Evolutionary conservation across 2,888 invertebrate species (phyloP).

Genomic region (Lasioglossum vierecki): DNA sequence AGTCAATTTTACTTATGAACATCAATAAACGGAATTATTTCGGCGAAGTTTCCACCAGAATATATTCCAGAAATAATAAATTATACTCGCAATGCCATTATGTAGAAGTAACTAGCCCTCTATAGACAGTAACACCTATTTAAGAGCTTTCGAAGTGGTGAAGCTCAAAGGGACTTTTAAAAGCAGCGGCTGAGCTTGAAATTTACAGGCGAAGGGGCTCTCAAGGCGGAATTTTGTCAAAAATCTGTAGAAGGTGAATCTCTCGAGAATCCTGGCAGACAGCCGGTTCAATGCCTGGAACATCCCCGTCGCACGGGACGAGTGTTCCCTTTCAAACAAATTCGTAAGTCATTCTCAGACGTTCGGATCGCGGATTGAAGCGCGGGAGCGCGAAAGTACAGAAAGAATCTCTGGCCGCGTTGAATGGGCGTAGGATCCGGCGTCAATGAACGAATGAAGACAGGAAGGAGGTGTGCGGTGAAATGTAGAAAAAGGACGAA

Average conservation of each 20-base stretch:
- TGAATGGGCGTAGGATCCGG: constrained; percentile 21
- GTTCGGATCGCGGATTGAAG: constrained; percentile 9
- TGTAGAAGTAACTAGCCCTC: neutral
- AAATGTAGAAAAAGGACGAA: constrained; percentile 3
- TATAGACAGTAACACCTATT: neutral
- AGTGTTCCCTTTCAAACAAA: neutral
- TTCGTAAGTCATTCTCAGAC: constrained; percentile 13
- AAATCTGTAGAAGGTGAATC: neutral
- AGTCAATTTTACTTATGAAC: neutral
- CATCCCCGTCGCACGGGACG: neutral
- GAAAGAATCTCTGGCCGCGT: neutral
- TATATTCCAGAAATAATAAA: no score
- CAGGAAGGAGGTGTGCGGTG: constrained; percentile 14
- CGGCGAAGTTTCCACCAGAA: neutral
- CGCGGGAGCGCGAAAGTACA: neutral
- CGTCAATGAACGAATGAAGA: constrained; percentile 19
- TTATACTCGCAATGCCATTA: neutral
- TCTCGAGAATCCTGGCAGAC: neutral
- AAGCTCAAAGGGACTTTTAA: neutral
- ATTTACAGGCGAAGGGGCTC: neutral
- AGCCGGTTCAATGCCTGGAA: neutral
- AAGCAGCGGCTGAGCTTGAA: neutral
- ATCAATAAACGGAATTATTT: neutral
- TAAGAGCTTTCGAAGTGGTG: neutral
- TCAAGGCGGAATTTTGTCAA: neutral